These are phyloP conservation scores for Bolinopsis microptera DNA, from an alignment of 37 sponge, comb jelly and placozoan genomes.

Conservation along the genomic window DNA sequence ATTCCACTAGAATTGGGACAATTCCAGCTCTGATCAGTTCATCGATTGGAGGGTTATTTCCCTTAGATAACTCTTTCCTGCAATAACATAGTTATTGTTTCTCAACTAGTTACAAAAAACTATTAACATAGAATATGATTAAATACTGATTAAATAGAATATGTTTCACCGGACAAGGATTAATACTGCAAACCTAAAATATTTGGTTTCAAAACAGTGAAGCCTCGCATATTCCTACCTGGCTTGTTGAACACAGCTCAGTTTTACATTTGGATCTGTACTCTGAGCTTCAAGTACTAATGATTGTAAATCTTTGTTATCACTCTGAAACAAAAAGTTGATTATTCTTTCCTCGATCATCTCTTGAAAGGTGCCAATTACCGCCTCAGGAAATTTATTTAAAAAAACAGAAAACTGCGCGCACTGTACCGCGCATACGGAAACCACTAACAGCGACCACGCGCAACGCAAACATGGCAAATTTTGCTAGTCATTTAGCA, in stretches of 20 bases:
- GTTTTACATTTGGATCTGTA: constrained; percentile 34
- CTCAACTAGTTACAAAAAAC: too few relatives aligned
- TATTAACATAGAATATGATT: too few relatives aligned
- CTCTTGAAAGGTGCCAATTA: not conserved
- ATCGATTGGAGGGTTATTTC: constrained; percentile 68
- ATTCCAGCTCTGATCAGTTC: constrained; percentile 68
- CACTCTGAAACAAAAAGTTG: not conserved
- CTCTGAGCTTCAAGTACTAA: constrained; percentile 4
- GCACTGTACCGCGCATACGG: not conserved
- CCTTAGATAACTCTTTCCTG: constrained; percentile 67
- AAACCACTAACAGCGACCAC: not conserved
- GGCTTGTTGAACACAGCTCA: constrained; percentile 45
- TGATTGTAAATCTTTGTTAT: constrained; percentile 36
- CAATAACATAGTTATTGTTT: not conserved
- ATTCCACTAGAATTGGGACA: constrained; percentile 69
- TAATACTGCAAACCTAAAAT: too few relatives aligned
- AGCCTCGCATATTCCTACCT: constrained; percentile 35
- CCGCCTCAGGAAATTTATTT: constrained; percentile 9
- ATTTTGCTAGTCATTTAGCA: constrained; percentile 10
- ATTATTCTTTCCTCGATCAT: not conserved
- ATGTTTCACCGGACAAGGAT: too few relatives aligned
- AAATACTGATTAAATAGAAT: too few relatives aligned
- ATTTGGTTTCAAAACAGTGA: too few relatives aligned
- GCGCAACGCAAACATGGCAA: not conserved
- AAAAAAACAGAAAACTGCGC: not conserved